These are phyloP conservation scores for Andrena chrysosceles DNA, from an alignment of 2,888 invertebrate genomes.

Conservation along the genomic window DNA sequence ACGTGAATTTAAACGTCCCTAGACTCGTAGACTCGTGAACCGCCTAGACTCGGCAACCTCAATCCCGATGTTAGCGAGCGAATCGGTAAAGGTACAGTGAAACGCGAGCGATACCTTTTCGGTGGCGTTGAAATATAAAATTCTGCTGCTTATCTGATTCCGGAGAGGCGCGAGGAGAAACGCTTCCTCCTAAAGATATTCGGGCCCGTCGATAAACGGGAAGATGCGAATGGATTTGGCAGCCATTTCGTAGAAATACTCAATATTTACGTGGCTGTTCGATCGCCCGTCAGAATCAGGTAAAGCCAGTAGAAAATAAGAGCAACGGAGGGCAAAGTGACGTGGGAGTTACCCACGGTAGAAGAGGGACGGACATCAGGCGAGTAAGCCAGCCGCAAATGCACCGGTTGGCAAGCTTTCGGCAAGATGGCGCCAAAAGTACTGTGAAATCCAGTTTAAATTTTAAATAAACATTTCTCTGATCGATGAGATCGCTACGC, in stretches of 20 bases:
- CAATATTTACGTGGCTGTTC: constrained; percentile 73
- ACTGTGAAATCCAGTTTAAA: constrained; percentile 27
- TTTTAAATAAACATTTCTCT: constrained; percentile 2
- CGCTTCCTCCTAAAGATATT: constrained; percentile 51
- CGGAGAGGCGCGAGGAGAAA: constrained; percentile 36
- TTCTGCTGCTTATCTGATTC: constrained; percentile 43
- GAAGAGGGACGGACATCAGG: constrained; percentile 64
- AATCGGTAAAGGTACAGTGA: constrained; percentile 8
- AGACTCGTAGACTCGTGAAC: neutral
- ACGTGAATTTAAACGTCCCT: neutral
- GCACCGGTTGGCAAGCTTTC: constrained; percentile 61
- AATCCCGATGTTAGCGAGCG: neutral
- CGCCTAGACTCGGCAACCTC: neutral
- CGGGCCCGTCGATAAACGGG: constrained; percentile 69
- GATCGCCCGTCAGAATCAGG: constrained; percentile 73
- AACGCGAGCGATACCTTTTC: neutral
- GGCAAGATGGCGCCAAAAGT: constrained; percentile 76
- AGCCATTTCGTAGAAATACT: constrained; percentile 69
- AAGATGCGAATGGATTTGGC: constrained; percentile 70
- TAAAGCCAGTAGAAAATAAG: constrained; percentile 70
- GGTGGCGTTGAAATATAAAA: constrained; percentile 53
- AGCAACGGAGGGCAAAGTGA: constrained; percentile 73
- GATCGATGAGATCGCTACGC: neutral
- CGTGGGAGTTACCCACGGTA: constrained; percentile 71
- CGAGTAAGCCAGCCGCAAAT: constrained; percentile 56